Evolutionary conservation across 2,888 invertebrate species (phyloP), one percentile per base, ranked within the genome.

Genomic region (Biston stratarius): DNA sequence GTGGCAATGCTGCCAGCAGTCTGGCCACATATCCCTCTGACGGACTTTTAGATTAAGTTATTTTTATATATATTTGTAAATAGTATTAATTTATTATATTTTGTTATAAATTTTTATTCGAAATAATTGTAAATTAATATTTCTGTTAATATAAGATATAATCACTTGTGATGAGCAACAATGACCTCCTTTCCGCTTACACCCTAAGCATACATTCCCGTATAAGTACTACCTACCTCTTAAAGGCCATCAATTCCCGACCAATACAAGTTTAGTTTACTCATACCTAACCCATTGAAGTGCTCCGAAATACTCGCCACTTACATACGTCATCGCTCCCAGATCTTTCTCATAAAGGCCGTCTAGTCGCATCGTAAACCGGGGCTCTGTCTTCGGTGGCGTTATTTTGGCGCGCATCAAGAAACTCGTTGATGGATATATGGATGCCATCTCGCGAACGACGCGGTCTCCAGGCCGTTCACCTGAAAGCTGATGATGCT

Each of bases 401-500:
- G 91, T 93, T 93, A 94, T 93, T 94, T 92, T 93, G 93, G 93
- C 92, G 92, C 90, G 91, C 92, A 91, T 92, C 91, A 93, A 90
- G 89, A 86, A 83, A 81, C 64, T 77, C 86, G 93, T 87, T 89
- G 93, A 94, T 81, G 83, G 93, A 94, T 88, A 90, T 91, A 94
- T 90, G 89, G 87, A 74, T 80, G 91, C 90, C 91, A 89, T 89
- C 90, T 86, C 86, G 90, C 81, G 86, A 86, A 82, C 83, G 88
- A 86, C 78, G 82, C 85, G 51, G 82, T 79, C 83, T 80, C 82
- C 83, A 85, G 93, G 92, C 85, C 93, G 87, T 92, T 92, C 92
- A 93, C 93, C 93, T 92, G 92, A 86, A 85, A 70, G 74, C 83
- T 83, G 92, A 85, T 83, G 93, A 93, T 86, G 80, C 89, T 78